Evolutionary conservation across 2,888 invertebrate genomes (phyloP), one percentile per base, ranked within the genome.

Genomic region (Amphipyra tragopoginis): DNA sequence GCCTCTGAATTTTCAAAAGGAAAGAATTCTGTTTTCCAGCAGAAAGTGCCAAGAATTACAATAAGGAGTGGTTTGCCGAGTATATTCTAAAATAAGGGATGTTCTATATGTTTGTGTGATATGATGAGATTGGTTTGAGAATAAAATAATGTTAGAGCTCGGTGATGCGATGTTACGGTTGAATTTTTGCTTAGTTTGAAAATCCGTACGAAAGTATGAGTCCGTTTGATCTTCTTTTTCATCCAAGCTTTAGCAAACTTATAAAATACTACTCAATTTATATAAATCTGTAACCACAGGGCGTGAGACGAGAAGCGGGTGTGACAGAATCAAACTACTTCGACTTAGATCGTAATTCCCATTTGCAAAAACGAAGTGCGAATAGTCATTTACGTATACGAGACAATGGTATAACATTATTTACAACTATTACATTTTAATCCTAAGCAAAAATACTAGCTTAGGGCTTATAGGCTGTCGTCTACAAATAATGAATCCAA

Each of bases 41-140:
- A 47, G 34, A 60, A 60, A 67, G 48, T 62, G 65, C 49, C 47
- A 29, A 14, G 68, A 76, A 72, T 77, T 65, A 72, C 74, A 71
- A 77, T 72, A 61, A 52, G 60, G 65, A 69, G 45, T 47, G 63
- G 71, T 62, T 52, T 56, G 44, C 47, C 7, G 48, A 49, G 44
- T 51, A 47, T 34, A 47, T 49, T 48, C 40, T 26, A 49, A 50
- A 61, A 72, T 60, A 52, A 7, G n/a, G n/a, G 2, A 62, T 56
- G 29, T 60, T 34, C 34, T 47, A 7, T 45, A 33, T 45, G 2
- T 43, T 13, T 45, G 44, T 51, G 58, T 66, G 47, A 8, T 45
- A 26, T 38, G 8, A 33, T 34, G n/a, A 58, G 47, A 67, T 58
- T 73, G 60, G 51, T 48, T 47, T 34, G 14, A 11, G 40, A 58